These are phyloP conservation scores for Achatina immaculata DNA, from an alignment of 1,140 invertebrate species.

Conservation along the genomic window DNA sequence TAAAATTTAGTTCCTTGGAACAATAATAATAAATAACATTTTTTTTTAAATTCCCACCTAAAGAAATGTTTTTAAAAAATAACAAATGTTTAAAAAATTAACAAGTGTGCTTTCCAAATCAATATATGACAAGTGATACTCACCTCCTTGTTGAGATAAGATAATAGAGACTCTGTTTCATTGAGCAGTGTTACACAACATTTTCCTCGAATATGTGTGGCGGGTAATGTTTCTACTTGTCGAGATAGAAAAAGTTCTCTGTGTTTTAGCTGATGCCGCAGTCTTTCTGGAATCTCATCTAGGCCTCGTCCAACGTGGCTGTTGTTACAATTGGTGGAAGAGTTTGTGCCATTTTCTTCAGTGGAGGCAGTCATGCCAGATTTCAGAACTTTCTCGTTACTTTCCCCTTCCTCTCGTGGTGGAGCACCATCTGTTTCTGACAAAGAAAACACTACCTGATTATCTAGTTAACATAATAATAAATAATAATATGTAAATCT, in stretches of 20 bases:
- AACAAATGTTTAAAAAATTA: too few relatives aligned
- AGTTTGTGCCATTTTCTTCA: conserved; percentile 20
- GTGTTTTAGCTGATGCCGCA: conserved; percentile 94
- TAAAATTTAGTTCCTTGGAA: too few relatives aligned
- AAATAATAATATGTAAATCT: too few relatives aligned
- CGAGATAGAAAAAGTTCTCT: conserved; percentile 97
- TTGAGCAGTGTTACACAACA: conserved; percentile 98
- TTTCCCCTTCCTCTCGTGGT: not conserved
- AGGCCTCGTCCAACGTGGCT: conserved; percentile 63
- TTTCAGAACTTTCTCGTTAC: not conserved
- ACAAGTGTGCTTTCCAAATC: too few relatives aligned
- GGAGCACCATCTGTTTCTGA: conserved; percentile 16
- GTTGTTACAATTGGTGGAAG: conserved; percentile 19
- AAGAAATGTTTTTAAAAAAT: too few relatives aligned
- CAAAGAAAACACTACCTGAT: too few relatives aligned
- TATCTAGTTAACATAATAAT: too few relatives aligned
- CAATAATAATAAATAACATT: too few relatives aligned
- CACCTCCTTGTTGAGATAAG: conserved; percentile 96
- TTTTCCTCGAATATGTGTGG: conserved; percentile 98
- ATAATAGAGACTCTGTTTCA: conserved; percentile 95
- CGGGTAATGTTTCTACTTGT: conserved; percentile 97
- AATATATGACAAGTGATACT: too few relatives aligned
- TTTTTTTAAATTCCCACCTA: too few relatives aligned
- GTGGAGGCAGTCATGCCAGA: not conserved
- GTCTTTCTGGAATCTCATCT: conserved; percentile 71